These are phyloP conservation scores for Squalus acanthias DNA, from an alignment of 2,797 vertebrate species.

Conservation along the genomic window DNA sequence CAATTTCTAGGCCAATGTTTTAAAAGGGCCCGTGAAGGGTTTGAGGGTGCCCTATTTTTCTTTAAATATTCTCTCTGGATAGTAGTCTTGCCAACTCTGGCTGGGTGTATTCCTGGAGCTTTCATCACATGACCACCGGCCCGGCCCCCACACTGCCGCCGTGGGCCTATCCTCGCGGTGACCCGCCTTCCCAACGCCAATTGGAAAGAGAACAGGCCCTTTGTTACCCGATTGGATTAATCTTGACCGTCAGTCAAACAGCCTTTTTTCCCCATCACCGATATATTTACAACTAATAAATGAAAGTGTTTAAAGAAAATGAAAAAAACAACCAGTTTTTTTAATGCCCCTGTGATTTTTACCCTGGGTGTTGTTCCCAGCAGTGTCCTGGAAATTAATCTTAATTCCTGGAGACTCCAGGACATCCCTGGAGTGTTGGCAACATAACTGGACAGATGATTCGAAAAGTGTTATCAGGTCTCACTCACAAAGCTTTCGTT, in stretches of 20 bases:
- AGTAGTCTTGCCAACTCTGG: no score
- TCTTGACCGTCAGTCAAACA: background rate
- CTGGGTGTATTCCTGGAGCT: no score
- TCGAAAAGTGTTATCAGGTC: background rate
- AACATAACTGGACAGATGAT: background rate
- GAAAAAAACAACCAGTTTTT: background rate
- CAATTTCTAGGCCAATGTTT: background rate
- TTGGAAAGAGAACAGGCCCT: background rate
- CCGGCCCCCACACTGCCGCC: no score
- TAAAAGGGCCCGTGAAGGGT: background rate
- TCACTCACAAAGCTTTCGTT: background rate
- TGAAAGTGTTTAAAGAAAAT: background rate
- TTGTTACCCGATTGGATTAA: background rate
- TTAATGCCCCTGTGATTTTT: background rate
- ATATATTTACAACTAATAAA: background rate
- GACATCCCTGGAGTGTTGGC: background rate
- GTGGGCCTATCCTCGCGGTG: background rate
- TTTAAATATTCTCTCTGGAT: background rate
- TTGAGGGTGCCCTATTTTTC: background rate
- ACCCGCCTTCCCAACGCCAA: background rate
- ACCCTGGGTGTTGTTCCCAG: background rate
- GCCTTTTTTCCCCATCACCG: background rate
- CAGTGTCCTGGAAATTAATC: background rate
- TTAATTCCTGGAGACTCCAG: background rate
- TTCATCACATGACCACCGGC: no score